Conservation (phyloP, 2,797 vertebrate species). For the Mionectes olivaceus region DNA sequence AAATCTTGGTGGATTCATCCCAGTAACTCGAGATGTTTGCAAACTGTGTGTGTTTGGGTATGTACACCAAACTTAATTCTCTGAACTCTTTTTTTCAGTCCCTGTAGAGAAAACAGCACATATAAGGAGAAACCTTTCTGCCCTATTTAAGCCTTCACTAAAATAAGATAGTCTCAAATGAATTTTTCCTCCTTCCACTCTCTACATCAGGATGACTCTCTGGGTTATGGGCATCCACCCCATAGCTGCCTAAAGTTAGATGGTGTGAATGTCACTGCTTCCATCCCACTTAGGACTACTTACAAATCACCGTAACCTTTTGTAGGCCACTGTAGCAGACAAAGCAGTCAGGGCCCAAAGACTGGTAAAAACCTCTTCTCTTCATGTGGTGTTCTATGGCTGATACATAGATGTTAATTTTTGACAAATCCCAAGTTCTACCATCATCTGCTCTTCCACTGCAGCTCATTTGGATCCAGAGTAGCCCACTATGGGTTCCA, state of each 20-base stretch:
- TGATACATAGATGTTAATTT: neutral
- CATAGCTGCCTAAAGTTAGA: neutral
- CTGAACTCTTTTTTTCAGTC: neutral
- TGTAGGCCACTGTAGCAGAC: neutral
- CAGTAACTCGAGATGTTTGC: neutral
- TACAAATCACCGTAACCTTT: neutral
- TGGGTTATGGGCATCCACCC: neutral
- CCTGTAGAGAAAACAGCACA: neutral
- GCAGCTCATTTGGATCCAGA: accelerated
- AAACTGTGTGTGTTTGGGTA: neutral
- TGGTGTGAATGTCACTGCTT: neutral
- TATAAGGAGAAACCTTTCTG: neutral
- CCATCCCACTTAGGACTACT: neutral
- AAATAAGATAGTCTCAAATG: neutral
- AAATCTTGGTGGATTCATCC: neutral
- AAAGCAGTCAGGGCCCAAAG: neutral
- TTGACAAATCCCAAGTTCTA: neutral
- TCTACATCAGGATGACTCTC: neutral
- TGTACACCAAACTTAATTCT: neutral
- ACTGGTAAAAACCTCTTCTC: neutral
- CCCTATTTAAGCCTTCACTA: neutral
- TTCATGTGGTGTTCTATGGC: neutral
- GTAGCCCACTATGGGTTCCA: accelerated
- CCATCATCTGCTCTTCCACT: accelerated
- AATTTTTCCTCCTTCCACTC: neutral